Evolutionary conservation across 2,888 invertebrate species (phyloP), one percentile per base, ranked within the genome.

Genomic region (Thecophora atra): DNA sequence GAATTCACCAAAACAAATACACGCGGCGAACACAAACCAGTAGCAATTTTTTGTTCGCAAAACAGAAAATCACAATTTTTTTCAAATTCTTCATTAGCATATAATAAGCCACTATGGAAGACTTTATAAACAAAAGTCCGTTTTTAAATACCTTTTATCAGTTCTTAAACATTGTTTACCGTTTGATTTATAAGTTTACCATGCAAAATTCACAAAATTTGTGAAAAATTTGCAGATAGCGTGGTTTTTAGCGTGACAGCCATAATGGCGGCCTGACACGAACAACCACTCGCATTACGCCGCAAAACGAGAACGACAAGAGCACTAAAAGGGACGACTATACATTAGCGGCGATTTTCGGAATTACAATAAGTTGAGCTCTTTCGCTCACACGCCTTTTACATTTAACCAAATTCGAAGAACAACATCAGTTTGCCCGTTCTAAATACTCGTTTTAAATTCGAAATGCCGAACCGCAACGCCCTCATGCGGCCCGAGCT

Each of bases 201-300:
- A 28, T 6, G 19, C 71, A 51, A 15, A 72, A 42, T 21, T 37
- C 11, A 71, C 44, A 63, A 72, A 79, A 79, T 76, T 78, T 77
- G 74, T 76, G 78, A 76, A 77, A 79, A 80, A 78, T 83, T 83
- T 77, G 78, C 80, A 79, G 79, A 81, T 80, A 83, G 83, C 83
- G 83, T 83, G 83, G 83, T 83, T 84, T 70, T 80, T 81, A 65
- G 56, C 66, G 76, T 83, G 80, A 81, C 91, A 91, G 92, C 91
- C 92, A 92, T 92, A 92, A 93, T 93, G 93, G 93, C 93, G 92
- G 92, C 81, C 73, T 70, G 58, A 21, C 37, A 52, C 58, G 47
- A 69, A 56, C 42, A 30, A 64, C 26, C 68, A 67, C 19, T 52
- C 72, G 51, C 73, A 72, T 72, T 71, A n/a, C 63, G 63, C 30